Evolutionary conservation across 2,113 vertebrate species (phyloP).

Genomic region (Gnathonemus longibarbis): DNA sequence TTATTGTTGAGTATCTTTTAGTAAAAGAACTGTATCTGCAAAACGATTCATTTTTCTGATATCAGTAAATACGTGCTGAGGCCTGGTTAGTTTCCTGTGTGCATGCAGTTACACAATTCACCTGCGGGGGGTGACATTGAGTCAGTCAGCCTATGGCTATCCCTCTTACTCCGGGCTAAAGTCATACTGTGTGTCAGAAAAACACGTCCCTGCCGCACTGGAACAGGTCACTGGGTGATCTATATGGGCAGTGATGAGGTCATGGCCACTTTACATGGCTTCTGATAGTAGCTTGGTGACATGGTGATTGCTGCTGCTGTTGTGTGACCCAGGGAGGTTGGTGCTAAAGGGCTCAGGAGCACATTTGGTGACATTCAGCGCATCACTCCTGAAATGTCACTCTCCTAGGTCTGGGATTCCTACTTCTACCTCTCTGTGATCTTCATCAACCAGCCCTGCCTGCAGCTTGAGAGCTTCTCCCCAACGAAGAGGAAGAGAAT

Average conservation of each 20-base stretch:
- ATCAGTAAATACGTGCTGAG: background rate
- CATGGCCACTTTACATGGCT: background rate
- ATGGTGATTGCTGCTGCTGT: background rate
- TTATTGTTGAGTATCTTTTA: background rate
- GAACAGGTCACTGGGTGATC: background rate
- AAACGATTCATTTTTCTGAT: background rate
- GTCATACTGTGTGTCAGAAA: background rate
- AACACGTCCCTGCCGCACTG: background rate
- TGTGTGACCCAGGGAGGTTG: background rate
- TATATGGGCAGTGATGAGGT: background rate
- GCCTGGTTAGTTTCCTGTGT: background rate
- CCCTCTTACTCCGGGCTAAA: background rate
- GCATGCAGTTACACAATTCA: no score
- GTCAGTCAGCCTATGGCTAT: background rate
- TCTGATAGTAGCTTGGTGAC: background rate
- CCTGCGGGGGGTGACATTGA: background rate
- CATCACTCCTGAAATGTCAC: conserved; percentile 12
- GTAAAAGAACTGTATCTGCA: background rate
- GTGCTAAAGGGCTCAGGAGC: background rate
- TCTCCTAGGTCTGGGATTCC: conserved; percentile 89
- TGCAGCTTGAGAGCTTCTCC: conserved; percentile 93
- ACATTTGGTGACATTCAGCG: background rate
- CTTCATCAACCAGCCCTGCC: conserved; percentile 97
- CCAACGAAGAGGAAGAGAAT: conserved; percentile 95
- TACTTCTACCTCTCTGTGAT: conserved; percentile 97